Conservation (phyloP, 2,113 vertebrate species). For the Choloepus hoffmanni region DNA sequence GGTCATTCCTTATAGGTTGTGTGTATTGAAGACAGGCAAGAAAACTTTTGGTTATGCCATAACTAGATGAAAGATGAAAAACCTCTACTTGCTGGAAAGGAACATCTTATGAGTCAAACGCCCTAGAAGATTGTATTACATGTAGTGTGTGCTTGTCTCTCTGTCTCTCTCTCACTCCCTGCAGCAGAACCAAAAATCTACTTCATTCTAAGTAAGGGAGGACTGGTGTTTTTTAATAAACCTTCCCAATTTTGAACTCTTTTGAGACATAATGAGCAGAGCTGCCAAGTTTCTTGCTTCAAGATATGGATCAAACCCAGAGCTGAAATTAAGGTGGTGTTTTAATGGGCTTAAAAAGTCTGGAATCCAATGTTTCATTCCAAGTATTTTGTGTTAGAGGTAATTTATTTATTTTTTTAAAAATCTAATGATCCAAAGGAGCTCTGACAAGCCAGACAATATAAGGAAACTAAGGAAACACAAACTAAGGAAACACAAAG, state of each 20-base stretch:
- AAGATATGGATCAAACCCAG: slow-evolving; percentile 57
- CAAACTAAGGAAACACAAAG: not conserved
- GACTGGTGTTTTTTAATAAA: slow-evolving; percentile 27
- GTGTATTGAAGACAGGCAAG: not conserved
- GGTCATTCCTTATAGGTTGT: not conserved
- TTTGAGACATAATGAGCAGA: not conserved
- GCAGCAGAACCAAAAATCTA: slow-evolving; percentile 39
- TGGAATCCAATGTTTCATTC: slow-evolving; percentile 22
- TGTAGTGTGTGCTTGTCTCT: not conserved
- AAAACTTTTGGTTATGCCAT: not conserved
- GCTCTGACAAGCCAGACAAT: slow-evolving; percentile 1
- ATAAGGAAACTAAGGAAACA: not conserved
- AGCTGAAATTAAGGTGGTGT: slow-evolving; percentile 56
- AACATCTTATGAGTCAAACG: not conserved
- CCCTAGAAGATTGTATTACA: not conserved
- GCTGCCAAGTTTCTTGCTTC: slow-evolving; percentile 59
- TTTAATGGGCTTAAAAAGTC: slow-evolving; percentile 49
- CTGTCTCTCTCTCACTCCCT: not conserved
- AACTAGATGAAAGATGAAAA: not conserved
- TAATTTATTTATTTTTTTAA: slow-evolving; percentile 59
- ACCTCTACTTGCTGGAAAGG: not conserved
- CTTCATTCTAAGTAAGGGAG: not conserved
- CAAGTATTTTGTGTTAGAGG: slow-evolving; percentile 44
- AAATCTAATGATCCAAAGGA: slow-evolving; percentile 32
- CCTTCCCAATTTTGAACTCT: slow-evolving; percentile 7